Base-by-base conservation (phyloP, 2,797 vertebrate genomes). In the Chaetodon trifasciatus region DNA sequence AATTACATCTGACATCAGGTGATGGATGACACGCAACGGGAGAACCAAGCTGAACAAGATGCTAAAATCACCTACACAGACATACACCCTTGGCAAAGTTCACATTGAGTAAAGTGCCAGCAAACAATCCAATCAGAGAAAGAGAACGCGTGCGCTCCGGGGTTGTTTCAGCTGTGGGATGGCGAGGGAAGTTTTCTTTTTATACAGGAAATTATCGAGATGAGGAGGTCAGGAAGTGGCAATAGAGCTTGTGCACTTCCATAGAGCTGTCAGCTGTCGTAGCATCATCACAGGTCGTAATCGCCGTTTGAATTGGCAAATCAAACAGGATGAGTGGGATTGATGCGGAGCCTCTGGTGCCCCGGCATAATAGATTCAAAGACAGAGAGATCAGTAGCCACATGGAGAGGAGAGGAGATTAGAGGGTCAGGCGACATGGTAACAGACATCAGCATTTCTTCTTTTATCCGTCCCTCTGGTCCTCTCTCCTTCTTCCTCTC, bases 61-160 rank as follows among this genome's bases (percentile, higher is more conserved):
- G 83, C 89, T 87, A 85, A 90, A 87, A 85, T 91, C 86, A 84
- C 83, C 83, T 74, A 89, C 86, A 85, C 80, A 81, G 70, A 92
- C 85, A 88, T 67, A 92, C 89, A 92, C 90, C 89, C 93, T 92
- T 94, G 93, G 94, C 93, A 94, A 94, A 93, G 90, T 92, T 94
- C 92, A 93, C 93, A 82, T 88, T 83, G 91, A 94, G 90, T 94
- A 93, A 95, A 95, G 94, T 95, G 93, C 91, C 93, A 93, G 92
- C 86, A 92, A 93, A 93, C 83, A 66, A 93, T 93, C 92, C 89
- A 88, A 86, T 91, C 84, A 76, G 86, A 90, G 91, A 91, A 87
- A 89, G 82, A 90, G 85, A 28, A 90, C 47, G 71, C 2, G 28
- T 76, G 81, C 84, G 80, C 77, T 83, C 82, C 76, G 44, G 75